A percentile compares a stretch with the other conserved stretches of the same genome.
Evolutionary conservation across 2,888 invertebrate genomes (phyloP).

Genomic region (Gymnocheta viridis): DNA sequence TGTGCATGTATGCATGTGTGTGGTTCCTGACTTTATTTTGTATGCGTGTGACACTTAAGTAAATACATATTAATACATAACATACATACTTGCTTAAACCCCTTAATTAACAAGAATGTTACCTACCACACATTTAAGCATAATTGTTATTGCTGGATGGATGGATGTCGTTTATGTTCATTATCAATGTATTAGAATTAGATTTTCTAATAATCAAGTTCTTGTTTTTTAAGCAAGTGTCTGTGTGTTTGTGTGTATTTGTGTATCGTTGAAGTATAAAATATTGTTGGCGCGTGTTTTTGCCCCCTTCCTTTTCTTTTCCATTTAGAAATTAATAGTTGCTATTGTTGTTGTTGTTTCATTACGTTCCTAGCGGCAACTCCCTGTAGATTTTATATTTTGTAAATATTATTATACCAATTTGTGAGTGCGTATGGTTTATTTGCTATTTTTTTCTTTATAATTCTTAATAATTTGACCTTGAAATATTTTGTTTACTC

Average conservation of each 20-base stretch:
- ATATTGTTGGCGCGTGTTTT: conserved; percentile 28
- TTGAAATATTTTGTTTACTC: conserved; percentile 74
- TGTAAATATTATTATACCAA: conserved; percentile 5
- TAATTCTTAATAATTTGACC: conserved; percentile 78
- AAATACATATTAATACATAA: neutral
- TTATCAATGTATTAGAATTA: neutral
- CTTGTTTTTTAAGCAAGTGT: neutral
- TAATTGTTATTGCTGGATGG: neutral
- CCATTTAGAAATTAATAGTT: neutral
- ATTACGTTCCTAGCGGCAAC: neutral
- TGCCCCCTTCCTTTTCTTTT: conserved; percentile 28
- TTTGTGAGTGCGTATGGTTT: conserved; percentile 45
- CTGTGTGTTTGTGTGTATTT: neutral
- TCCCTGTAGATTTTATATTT: conserved; percentile 20
- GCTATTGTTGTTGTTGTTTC: neutral
- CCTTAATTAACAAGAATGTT: neutral
- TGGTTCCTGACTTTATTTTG: neutral
- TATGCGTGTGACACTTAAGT: neutral
- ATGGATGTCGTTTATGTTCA: too few relatives aligned
- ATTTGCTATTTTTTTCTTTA: conserved; percentile 72
- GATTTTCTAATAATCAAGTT: conserved; percentile 1
- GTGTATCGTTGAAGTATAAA: neutral
- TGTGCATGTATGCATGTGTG: neutral
- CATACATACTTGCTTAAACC: too few relatives aligned
- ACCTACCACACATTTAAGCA: neutral